These are phyloP conservation scores for Mus minutoides DNA, from an alignment of 2,797 vertebrate species.

Conservation along the genomic window DNA sequence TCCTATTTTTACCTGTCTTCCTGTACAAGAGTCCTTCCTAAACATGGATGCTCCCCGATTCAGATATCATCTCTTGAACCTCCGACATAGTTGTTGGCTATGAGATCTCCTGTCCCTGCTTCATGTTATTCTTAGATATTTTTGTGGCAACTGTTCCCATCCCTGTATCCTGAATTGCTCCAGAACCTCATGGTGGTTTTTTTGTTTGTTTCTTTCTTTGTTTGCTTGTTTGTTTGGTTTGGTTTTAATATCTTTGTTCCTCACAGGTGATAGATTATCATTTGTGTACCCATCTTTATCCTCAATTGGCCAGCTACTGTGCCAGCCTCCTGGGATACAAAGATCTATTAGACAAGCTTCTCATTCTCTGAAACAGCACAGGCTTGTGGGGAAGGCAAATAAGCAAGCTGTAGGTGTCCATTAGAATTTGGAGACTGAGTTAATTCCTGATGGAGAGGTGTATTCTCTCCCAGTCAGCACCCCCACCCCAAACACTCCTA, in stretches of 20 bases:
- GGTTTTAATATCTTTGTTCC: constrained; percentile 41
- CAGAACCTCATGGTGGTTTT: constrained; percentile 8
- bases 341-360: constrained; percentile 46
- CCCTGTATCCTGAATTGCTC: background rate
- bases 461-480: background rate
- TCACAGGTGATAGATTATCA: background rate
- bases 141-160: background rate
- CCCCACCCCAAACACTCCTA: background rate
- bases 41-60: constrained; percentile 21
- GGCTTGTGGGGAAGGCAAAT: background rate
- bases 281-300: background rate
- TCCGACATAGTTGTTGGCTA: background rate
- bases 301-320: background rate
- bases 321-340: background rate
- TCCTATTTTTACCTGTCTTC: background rate
- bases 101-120: background rate
- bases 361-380: background rate
- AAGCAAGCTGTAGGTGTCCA: background rate
- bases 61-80: background rate
- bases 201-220: no score
- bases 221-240: background rate
- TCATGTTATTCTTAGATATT: constrained; percentile 29
- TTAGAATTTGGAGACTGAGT: constrained; percentile 36
- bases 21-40: background rate
- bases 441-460: constrained; percentile 12